Evolutionary conservation across 1,140 invertebrate genomes (phyloP), one percentile per base, ranked within the genome.

Genomic region (Pachypeltis micranthus): DNA sequence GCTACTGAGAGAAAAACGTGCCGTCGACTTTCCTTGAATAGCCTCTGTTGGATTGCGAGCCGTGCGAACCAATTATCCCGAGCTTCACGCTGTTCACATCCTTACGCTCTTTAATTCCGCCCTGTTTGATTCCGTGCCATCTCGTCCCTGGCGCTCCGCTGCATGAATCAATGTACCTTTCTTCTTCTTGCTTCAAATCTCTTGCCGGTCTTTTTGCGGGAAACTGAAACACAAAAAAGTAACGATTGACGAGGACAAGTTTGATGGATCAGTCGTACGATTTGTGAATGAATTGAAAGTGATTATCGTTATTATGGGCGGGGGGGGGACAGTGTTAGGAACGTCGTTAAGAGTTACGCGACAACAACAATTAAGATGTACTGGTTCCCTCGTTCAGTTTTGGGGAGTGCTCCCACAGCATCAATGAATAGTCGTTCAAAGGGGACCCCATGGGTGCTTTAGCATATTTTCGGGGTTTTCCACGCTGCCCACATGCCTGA

Each of bases 21-120:
- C 76, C 76, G 68, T 77, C 74, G 34, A 73, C 71, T 72, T 77
- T 78, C 57, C 76, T 73, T 39, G 72, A 76, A 66, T 70, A 78
- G 31, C 76, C 76, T 59, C 72, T 71, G 71, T 77, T 77, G 56
- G 76, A 75, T 66, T 74, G 72, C 69, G 74, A 74, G 25, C 70
- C 70, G 55, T 77, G 76, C 66, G 74, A 74, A 63, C 74, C 74
- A 60, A 72, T 72, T 66, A 76, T 76, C 44, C 74, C 75, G 63
- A 77, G 69, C 69, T 76, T 76, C 59, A 77, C 69, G 67, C 69
- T 75, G 67, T 76, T 74, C 51, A 75, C 70, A 66, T 71, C 74
- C 34, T 67, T 63, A 44, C 70, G 68, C 44, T 64, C 63, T 21
- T 60, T 27, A 27, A 67, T 56, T 10, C 72, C 69, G 47, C 62